A percentile compares a stretch with the other conserved stretches of the same genome.
phyloP scores from a whole-genome alignment of 2,113 vertebrate genomes.

The Perccottus glenii region DNA sequence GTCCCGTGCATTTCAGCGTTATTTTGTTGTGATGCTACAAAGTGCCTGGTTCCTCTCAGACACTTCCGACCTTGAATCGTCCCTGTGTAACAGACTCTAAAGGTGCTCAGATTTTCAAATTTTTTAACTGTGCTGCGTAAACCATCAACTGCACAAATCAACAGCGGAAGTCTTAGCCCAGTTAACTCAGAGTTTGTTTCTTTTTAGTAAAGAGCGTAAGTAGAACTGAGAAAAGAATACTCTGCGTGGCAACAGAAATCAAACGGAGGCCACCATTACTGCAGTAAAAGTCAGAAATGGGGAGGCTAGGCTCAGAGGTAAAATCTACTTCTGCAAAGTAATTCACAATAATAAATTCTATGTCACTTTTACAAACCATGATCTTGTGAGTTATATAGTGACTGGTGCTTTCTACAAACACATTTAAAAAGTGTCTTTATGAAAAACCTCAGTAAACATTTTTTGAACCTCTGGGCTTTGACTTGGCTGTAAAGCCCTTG shows the following conservation, averaged over 20 bases:
- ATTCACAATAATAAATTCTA: too few species aligned
- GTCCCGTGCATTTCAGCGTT: conserved; percentile 12
- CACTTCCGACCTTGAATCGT: neutral
- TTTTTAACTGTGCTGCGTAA: neutral
- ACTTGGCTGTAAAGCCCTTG: neutral
- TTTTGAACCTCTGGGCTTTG: neutral
- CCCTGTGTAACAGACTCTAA: conserved; percentile 22
- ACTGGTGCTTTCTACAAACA: too few species aligned
- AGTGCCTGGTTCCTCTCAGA: conserved; percentile 51
- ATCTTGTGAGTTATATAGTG: too few species aligned
- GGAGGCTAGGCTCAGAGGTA: too few species aligned
- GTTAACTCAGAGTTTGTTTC: neutral
- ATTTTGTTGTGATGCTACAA: conserved; percentile 6
- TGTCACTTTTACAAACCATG: too few species aligned
- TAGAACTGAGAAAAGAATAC: too few species aligned
- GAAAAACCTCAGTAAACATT: neutral
- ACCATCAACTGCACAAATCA: neutral
- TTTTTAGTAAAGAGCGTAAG: neutral
- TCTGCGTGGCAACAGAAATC: too few species aligned
- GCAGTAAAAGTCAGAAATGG: too few species aligned
- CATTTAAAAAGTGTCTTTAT: too few species aligned
- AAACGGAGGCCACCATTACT: too few species aligned
- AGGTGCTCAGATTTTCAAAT: conserved; percentile 27
- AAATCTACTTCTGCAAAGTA: too few species aligned
- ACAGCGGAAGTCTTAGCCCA: neutral